A percentile compares a stretch with the other conserved stretches of the same genome.
phyloP scores from a whole-genome alignment of 2,797 vertebrate species.

The Oreochromis grahami region DNA sequence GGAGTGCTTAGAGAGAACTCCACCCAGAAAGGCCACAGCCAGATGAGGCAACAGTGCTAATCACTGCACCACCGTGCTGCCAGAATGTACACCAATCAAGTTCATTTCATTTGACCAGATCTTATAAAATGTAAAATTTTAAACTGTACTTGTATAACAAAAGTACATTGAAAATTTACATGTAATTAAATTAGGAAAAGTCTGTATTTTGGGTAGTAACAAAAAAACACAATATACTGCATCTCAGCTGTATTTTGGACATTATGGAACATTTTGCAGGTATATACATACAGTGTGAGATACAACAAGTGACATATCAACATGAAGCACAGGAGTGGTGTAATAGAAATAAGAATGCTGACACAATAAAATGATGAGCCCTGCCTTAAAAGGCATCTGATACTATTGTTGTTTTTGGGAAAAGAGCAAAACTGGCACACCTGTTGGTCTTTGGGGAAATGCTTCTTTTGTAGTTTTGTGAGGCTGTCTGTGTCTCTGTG shows the following conservation, averaged over 20 bases:
- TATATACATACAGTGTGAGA: background rate
- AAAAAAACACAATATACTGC: background rate
- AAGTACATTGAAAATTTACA: background rate
- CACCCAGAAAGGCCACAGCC: background rate
- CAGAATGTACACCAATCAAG: background rate
- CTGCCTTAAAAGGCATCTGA: background rate
- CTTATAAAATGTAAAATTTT: background rate
- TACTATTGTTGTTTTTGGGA: background rate
- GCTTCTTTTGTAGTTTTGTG: background rate
- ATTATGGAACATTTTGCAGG: background rate
- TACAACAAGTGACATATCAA: background rate
- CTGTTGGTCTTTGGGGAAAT: slow-evolving; percentile 29
- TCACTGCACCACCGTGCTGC: too few species aligned
- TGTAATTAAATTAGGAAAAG: background rate
- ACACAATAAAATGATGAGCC: background rate
- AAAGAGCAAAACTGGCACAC: slow-evolving; percentile 23
- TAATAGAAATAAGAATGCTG: background rate
- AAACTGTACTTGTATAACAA: background rate
- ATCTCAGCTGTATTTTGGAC: background rate
- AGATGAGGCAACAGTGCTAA: background rate
- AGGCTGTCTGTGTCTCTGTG: background rate
- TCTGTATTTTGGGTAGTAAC: background rate
- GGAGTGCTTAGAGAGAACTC: background rate
- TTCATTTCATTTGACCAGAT: background rate
- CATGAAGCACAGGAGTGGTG: background rate